Percentiles rank a stretch among this genome's conserved stretches.
Conservation (phyloP, 2,888 invertebrate species). For the Hypomecis atomaria region DNA sequence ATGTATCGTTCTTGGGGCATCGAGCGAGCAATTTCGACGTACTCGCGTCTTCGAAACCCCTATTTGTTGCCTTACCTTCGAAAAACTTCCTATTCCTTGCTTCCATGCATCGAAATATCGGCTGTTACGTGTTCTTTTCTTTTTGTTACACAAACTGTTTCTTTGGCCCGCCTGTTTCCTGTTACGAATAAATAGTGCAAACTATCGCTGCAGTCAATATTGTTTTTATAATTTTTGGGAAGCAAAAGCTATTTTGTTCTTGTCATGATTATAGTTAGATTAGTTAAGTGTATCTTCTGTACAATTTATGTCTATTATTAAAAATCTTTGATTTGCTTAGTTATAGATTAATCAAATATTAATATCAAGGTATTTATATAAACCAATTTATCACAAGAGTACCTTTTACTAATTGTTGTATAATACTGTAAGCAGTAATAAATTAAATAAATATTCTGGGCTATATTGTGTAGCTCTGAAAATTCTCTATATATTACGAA, state of each 20-base stretch:
- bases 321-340: too few relatives aligned
- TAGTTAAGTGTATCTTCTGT: too few relatives aligned
- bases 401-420: too few relatives aligned
- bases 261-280: too few relatives aligned
- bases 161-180: slow-evolving; percentile 13
- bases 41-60: slow-evolving; percentile 67
- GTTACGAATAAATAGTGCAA: slow-evolving; percentile 9
- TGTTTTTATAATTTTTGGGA: too few relatives aligned
- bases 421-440: too few relatives aligned
- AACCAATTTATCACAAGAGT: too few relatives aligned
- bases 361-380: too few relatives aligned
- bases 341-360: too few relatives aligned
- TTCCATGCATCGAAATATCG: slow-evolving; percentile 69
- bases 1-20: slow-evolving; percentile 40
- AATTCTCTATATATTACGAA: background rate
- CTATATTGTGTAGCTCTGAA: background rate
- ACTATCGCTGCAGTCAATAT: background rate
- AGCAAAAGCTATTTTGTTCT: too few relatives aligned
- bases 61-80: slow-evolving; percentile 63
- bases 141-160: slow-evolving; percentile 25
- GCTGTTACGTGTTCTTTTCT: slow-evolving; percentile 32
- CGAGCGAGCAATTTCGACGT: slow-evolving; percentile 60
- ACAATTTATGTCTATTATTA: too few relatives aligned
- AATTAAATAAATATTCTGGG: too few relatives aligned
- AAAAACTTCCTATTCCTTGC: slow-evolving; percentile 68